phyloP scores from a whole-genome alignment of 1,140 invertebrate genomes.

The Chlorops oryzae region DNA sequence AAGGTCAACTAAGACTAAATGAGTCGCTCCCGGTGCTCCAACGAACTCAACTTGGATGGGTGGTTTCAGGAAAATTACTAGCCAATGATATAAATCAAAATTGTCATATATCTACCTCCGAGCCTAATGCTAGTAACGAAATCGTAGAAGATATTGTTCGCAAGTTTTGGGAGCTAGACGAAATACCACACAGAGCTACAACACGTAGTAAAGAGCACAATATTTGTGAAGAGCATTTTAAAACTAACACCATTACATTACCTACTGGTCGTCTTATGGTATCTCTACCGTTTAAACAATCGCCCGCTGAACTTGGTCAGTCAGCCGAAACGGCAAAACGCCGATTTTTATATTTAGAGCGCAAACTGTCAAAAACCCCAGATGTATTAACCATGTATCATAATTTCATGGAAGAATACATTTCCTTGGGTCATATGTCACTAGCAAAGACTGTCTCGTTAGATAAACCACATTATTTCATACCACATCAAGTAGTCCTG shows the following conservation, averaged over 20 bases:
- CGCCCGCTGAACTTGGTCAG: slow-evolving; percentile 25
- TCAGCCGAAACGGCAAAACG: slow-evolving; percentile 26
- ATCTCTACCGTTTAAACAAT: slow-evolving; percentile 18
- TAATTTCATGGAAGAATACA: slow-evolving; percentile 36
- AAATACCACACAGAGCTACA: no score
- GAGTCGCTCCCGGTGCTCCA: no score
- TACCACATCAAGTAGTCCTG: slow-evolving; percentile 25
- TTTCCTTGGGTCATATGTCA: slow-evolving; percentile 36
- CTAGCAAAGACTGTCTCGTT: slow-evolving; percentile 27
- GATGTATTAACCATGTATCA: slow-evolving; percentile 13
- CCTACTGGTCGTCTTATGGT: slow-evolving; percentile 19
- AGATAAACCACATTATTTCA: slow-evolving; percentile 16
- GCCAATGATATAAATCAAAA: no score
- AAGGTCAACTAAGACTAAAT: no score
- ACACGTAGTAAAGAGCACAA: no score
- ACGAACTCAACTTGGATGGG: no score
- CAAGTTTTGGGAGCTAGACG: no score
- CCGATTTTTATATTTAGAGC: slow-evolving; percentile 29
- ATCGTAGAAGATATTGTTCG: no score
- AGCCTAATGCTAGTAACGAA: slow-evolving; percentile 6
- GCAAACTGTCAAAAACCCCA: slow-evolving; percentile 27
- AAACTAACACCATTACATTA: slow-evolving; percentile 2
- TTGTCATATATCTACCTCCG: neutral
- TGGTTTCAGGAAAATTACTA: no score
- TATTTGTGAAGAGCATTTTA: slow-evolving; percentile 15